phyloP scores from a whole-genome alignment of 2,797 vertebrate genomes.

The Chelon auratus region DNA sequence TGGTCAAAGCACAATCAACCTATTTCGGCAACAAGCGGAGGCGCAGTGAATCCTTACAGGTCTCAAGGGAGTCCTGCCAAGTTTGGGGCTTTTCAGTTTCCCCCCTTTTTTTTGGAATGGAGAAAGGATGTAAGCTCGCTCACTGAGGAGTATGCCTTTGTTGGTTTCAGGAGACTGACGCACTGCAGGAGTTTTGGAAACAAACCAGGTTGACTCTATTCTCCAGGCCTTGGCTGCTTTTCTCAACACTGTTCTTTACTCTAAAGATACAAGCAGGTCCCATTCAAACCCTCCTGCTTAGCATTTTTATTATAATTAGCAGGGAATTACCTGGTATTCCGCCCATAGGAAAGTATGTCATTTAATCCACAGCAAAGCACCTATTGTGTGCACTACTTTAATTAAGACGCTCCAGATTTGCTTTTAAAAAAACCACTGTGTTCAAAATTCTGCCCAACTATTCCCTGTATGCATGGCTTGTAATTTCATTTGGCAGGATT shows the following conservation, averaged over 20 bases:
- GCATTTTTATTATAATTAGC: conserved; percentile 71
- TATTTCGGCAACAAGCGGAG: conserved; percentile 68
- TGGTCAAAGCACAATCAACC: conserved; percentile 76
- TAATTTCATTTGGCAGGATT: conserved; percentile 63
- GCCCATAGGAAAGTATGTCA: conserved; percentile 43
- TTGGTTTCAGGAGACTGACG: conserved; percentile 72
- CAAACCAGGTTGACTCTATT: conserved; percentile 69
- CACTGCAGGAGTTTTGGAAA: conserved; percentile 78
- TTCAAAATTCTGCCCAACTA: conserved; percentile 18
- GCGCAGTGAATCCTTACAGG: conserved; percentile 66
- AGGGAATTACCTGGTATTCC: conserved; percentile 61
- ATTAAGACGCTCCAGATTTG: conserved; percentile 47
- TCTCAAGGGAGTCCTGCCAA: conserved; percentile 71
- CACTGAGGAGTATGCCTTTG: conserved; percentile 64
- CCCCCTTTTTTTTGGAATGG: conserved; percentile 29
- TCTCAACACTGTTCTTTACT: conserved; percentile 49
- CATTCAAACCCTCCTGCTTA: conserved; percentile 48
- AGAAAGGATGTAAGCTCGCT: conserved; percentile 71
- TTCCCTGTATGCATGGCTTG: conserved; percentile 19
- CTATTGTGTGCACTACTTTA: conserved; percentile 42
- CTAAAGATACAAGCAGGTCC: conserved; percentile 56
- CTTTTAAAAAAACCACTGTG: conserved; percentile 19
- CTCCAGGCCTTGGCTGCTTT: conserved; percentile 59
- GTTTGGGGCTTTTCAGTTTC: conserved; percentile 66
- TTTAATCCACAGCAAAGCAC: conserved; percentile 41